Evolutionary conservation across 1,140 invertebrate species (phyloP).

Genomic region (Ylistrum balloti): DNA sequence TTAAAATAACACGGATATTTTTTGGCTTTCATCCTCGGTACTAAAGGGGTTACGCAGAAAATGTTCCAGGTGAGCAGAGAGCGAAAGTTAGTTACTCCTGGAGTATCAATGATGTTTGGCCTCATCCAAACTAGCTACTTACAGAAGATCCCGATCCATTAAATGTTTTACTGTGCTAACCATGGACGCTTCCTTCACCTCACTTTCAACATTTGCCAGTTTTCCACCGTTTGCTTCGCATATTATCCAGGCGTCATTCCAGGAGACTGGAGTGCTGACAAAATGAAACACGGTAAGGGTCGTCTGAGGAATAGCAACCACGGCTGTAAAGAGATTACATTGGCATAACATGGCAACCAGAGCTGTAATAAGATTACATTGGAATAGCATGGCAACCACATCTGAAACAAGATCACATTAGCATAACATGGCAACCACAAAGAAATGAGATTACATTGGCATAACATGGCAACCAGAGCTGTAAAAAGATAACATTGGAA

Average conservation of each 20-base stretch:
- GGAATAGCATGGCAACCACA: no score
- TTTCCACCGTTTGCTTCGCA: conserved; percentile 2
- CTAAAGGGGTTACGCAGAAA: no score
- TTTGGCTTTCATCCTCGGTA: no score
- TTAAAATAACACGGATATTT: no score
- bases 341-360: no score
- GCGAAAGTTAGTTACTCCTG: no score
- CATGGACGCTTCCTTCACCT: neutral
- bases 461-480: no score
- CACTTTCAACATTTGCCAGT: neutral
- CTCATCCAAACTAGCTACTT: neutral
- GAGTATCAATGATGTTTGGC: no score
- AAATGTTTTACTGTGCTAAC: neutral
- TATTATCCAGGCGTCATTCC: neutral
- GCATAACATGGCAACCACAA: neutral
- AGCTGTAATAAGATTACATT: no score
- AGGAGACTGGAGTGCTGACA: neutral
- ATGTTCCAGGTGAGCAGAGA: no score
- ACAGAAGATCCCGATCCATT: neutral
- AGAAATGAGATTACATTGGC: neutral
- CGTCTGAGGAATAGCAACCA: neutral
- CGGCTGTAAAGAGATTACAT: neutral
- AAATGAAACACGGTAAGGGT: neutral
- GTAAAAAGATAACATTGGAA: no score
- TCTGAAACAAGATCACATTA: no score